These are phyloP conservation scores for Periophthalmus magnuspinnatus DNA, from an alignment of 2,797 vertebrate genomes.

Conservation along the genomic window DNA sequence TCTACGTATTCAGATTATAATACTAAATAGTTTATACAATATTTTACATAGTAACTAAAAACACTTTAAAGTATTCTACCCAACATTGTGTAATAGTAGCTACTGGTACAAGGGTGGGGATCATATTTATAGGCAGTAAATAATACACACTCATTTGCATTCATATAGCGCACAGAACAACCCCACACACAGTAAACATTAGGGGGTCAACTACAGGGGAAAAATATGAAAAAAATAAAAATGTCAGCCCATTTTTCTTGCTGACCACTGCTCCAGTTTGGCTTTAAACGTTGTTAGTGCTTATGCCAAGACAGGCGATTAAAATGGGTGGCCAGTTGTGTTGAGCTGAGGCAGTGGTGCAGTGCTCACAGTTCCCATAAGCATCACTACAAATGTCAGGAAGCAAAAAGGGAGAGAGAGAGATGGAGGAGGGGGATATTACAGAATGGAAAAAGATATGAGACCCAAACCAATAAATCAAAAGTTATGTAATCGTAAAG, in stretches of 20 bases:
- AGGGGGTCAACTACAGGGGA: constrained; percentile 14
- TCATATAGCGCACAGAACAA: background rate
- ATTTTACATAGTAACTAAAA: too few species aligned
- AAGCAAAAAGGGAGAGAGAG: constrained; percentile 31
- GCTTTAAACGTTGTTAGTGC: constrained; percentile 56
- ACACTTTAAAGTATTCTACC: too few species aligned
- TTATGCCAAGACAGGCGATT: constrained; percentile 55
- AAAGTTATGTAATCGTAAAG: constrained; percentile 38
- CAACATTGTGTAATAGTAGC: constrained; percentile 12
- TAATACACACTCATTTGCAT: constrained; percentile 12
- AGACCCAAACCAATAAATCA: constrained; percentile 32
- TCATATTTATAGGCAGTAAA: background rate
- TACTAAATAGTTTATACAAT: too few species aligned
- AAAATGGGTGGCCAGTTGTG: constrained; percentile 49
- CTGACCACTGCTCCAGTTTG: constrained; percentile 51
- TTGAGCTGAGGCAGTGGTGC: constrained; percentile 48
- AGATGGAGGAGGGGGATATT: constrained; percentile 9
- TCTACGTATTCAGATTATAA: too few species aligned
- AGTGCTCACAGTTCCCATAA: constrained; percentile 41
- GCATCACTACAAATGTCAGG: constrained; percentile 50
- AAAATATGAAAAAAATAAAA: constrained; percentile 9
- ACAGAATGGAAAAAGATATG: constrained; percentile 29
- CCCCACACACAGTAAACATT: constrained; percentile 5
- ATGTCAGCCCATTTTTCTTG: constrained; percentile 41
- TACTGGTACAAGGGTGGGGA: constrained; percentile 8